A percentile compares a stretch with the other conserved stretches of the same genome.
These are phyloP conservation scores for Vombatus ursinus DNA, from an alignment of 2,113 vertebrate genomes.

Conservation along the genomic window DNA sequence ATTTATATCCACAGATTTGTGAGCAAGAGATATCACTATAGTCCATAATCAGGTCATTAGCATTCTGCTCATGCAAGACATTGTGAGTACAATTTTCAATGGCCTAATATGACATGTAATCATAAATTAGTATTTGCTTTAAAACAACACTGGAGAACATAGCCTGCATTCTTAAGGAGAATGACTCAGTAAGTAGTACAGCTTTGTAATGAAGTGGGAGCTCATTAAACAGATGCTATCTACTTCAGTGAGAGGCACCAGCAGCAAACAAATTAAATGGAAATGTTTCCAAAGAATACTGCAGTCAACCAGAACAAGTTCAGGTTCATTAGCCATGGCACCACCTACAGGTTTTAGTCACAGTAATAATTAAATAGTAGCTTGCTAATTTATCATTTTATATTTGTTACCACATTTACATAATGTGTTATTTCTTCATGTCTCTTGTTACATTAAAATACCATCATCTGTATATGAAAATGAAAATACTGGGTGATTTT, in stretches of 20 bases:
- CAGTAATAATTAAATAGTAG: slow-evolving; percentile 85
- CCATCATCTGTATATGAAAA: slow-evolving; percentile 59
- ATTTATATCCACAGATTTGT: slow-evolving; percentile 79
- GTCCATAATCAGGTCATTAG: slow-evolving; percentile 83
- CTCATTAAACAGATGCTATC: slow-evolving; percentile 87
- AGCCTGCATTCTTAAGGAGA: slow-evolving; percentile 82
- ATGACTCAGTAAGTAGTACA: slow-evolving; percentile 76
- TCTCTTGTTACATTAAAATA: slow-evolving; percentile 72
- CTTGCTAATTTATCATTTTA: slow-evolving; percentile 86
- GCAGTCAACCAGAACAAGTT: slow-evolving; percentile 85
- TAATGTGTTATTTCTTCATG: slow-evolving; percentile 74
- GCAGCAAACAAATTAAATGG: slow-evolving; percentile 82
- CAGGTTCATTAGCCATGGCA: slow-evolving; percentile 84
- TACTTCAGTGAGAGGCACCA: slow-evolving; percentile 79
- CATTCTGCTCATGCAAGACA: slow-evolving; percentile 80
- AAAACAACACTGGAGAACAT: slow-evolving; percentile 81
- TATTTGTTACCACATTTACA: slow-evolving; percentile 82
- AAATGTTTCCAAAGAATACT: slow-evolving; percentile 82
- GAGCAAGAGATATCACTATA: slow-evolving; percentile 70
- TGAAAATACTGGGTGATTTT: slow-evolving; percentile 56
- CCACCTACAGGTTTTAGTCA: slow-evolving; percentile 83
- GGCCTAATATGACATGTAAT: slow-evolving; percentile 89
- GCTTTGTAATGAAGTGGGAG: slow-evolving; percentile 84
- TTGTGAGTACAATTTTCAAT: slow-evolving; percentile 85
- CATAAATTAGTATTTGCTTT: slow-evolving; percentile 91